Evolutionary conservation across 2,113 vertebrate genomes (phyloP), one percentile per base, ranked within the genome.

Genomic region (Cricetomys ansorgei): DNA sequence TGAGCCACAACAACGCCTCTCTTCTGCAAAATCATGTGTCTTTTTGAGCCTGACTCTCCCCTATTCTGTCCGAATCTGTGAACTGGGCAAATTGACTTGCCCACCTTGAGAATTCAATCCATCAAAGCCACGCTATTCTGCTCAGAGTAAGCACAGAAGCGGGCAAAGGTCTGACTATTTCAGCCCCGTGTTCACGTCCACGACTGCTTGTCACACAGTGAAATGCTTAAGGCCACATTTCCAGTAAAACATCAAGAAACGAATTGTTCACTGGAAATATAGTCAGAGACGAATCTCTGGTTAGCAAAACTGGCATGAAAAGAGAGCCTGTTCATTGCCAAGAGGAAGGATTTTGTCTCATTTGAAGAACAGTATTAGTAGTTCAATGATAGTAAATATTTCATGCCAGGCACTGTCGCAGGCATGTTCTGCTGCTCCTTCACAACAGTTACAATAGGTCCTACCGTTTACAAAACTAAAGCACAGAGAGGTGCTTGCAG

Each of bases 221-320:
- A 59, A 91, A 89, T 67, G 3, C 81, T 62, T 55, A 72, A 80
- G 31, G 48, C 48, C 95, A 55, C 55, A 89, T 40, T 94, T 70
- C 69, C n/a, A 92, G 64, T 27, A 76, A 94, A 77, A 67, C 48
- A 94, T 65, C 53, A 16, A 15, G 87, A 89, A 95, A 79, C 5
- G 75, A 93, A 96, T 91, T 17, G 9, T 59, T 89, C 93, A 29
- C 59, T 31, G 87, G 59, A 89, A 92, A 93, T 84, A 40, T 69
- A 83, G 12, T 64, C 55, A 67, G 31, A 8, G 21, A 15, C 6
- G 25, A 53, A 25, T 1, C 37, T 25, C 19, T 77, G 53, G 21
- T 70, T 94, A 83, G 23, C 27, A 72, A 96, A 91, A 50, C 50
- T 21, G n/a, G 40, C 29, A 62, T 37, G 29, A 11, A 76, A 7